Base-by-base conservation (phyloP, 2,888 invertebrate species). In the Vanessa cardui region DNA sequence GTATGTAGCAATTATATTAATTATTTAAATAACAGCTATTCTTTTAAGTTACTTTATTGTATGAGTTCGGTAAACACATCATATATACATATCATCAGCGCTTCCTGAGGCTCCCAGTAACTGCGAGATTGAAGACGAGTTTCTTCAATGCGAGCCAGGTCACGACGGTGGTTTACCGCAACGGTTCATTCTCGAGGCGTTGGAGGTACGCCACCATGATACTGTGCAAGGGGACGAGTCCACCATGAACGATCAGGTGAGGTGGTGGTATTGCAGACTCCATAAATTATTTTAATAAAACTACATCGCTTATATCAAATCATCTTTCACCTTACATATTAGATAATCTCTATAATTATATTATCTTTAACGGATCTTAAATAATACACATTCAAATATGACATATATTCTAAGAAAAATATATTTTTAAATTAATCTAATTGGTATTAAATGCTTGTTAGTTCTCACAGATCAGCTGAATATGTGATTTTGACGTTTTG, bases 81-180 rank as follows among this genome's bases (percentile, higher is more conserved):
- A 12, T 9, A 8, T 1, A 9, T 12, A 39, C 9, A 9, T 44
- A 39, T 39, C 15, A n/a, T 31, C 31, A 97, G 97, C 95, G 78
- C 93, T 95, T 47, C 97, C 97, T 1, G 96, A 97, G 80, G 94
- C 96, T 9, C 97, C 97, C 8, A 93, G 91, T 79, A 95, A 95
- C 83, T 97, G 97, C 85, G 94, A 95, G 74, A 88, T 97, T 72
- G 96, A 96, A 84, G 95, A 96, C 79, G 95, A 94, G 66, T 91
- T 93, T 0, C 93, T 97, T 59, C 94, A 94, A 74, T 97, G 97
- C 86, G 93, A 94, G 73, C 95, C 97, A 0, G 97, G 97, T 56
- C 95, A 95, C 81, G 97, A 97, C 81, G 97, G 97, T 6, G 97
- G 97, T 16, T 93, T 97, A 58, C 94, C 96, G 39, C 97, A 97